Conservation (phyloP, 2,797 vertebrate genomes). For the Sarcoramphus papa region DNA sequence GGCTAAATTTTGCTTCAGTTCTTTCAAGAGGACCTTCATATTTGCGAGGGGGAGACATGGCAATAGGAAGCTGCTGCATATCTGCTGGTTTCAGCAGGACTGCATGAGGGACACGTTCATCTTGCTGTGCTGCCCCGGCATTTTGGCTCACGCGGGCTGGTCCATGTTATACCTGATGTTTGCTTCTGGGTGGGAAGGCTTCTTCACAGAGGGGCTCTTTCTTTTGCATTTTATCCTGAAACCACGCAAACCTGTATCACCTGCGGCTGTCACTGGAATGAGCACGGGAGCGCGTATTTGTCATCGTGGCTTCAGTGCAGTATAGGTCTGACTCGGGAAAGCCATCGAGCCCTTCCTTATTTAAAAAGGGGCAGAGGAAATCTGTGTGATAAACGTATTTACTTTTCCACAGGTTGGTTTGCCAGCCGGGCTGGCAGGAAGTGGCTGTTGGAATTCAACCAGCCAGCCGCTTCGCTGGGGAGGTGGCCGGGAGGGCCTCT, state of each 20-base stretch:
- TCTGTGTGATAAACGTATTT: conserved; percentile 38
- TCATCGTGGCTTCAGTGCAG: background rate
- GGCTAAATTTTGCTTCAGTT: background rate
- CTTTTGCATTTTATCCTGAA: background rate
- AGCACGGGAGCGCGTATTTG: background rate
- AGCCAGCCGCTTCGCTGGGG: background rate
- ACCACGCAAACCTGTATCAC: background rate
- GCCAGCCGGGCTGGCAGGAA: conserved; percentile 20
- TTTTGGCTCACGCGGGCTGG: background rate
- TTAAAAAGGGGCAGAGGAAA: conserved; percentile 46
- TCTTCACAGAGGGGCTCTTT: background rate
- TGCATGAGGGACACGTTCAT: accelerated
- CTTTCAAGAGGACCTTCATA: background rate
- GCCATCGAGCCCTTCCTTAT: conserved; percentile 1
- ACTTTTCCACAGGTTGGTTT: conserved; percentile 44
- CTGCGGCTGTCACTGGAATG: background rate
- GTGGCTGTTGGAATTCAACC: background rate
- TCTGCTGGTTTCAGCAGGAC: background rate
- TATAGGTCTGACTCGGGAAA: conserved; percentile 1
- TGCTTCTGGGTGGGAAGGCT: background rate
- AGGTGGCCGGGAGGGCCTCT: background rate
- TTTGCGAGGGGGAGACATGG: background rate
- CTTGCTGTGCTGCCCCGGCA: background rate
- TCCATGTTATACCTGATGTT: accelerated
- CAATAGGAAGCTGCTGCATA: background rate